Percentiles rank a stretch among this genome's conserved stretches.
These are phyloP conservation scores for Chrysocyon brachyurus DNA, from an alignment of 2,797 vertebrate genomes.

Conservation along the genomic window DNA sequence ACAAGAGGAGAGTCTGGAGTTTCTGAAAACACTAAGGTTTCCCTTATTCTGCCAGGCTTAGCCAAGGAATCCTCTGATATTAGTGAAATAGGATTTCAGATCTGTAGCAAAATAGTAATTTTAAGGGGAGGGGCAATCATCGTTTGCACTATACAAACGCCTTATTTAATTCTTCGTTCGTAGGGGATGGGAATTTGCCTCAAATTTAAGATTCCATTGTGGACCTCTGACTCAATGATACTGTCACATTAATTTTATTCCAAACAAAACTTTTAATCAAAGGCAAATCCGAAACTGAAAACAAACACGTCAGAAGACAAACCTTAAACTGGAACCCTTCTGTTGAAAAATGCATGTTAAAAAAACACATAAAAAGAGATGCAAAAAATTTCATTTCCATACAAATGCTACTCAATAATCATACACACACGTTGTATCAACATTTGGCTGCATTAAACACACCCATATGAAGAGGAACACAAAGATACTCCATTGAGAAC, in stretches of 20 bases:
- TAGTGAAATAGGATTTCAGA: slow-evolving; percentile 43
- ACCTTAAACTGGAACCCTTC: slow-evolving; percentile 52
- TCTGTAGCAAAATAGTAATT: slow-evolving; percentile 51
- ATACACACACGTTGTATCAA: background rate
- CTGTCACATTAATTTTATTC: background rate
- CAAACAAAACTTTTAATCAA: background rate
- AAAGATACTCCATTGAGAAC: slow-evolving; percentile 16
- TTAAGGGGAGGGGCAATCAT: background rate
- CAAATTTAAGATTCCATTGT: slow-evolving; percentile 24
- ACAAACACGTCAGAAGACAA: slow-evolving; percentile 38
- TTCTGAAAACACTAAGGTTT: slow-evolving; percentile 33
- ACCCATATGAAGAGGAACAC: slow-evolving; percentile 9
- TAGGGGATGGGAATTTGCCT: background rate
- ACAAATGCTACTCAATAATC: background rate
- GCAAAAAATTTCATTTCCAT: background rate
- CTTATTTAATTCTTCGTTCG: slow-evolving; percentile 4
- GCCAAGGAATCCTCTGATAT: slow-evolving; percentile 40
- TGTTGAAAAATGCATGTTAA: slow-evolving; percentile 7
- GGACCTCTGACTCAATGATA: slow-evolving; percentile 32
- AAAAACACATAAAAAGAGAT: slow-evolving; percentile 40
- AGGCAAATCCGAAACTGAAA: slow-evolving; percentile 62
- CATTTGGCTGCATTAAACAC: slow-evolving; percentile 42
- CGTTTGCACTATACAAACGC: background rate
- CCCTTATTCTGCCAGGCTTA: background rate
- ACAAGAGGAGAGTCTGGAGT: background rate